Base-by-base conservation (phyloP, 2,888 invertebrate species). In the Sarcophaga caerulescens region DNA sequence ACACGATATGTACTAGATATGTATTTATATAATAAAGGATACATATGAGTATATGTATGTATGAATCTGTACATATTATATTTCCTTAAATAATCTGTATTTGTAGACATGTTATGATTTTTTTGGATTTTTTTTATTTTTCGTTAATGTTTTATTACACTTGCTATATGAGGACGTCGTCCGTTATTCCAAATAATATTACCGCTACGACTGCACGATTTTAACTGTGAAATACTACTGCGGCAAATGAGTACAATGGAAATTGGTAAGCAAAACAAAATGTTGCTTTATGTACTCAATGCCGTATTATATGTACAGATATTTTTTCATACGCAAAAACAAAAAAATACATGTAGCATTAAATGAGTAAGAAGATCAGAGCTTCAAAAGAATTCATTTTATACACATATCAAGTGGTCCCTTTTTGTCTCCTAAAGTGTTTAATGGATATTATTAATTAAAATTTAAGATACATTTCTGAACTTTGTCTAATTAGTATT, bases 181-280 rank as follows among this genome's bases (percentile, higher is more conserved):
- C 59, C 74, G 47, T 85, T 82, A 63, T 86, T 79, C 57, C n/a
- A 21, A 68, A 45, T 73, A 65, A 66, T 25, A 35, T 65, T 60
- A 76, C 76, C 80, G 85, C 63, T 21, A 60, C 63, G 65, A 81
- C 82, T 77, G 78, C 52, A 77, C 85, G 81, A 78, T 81, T 71
- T 81, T 84, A 84, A 81, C 78, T 81, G 75, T 81, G 25, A 86
- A 84, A 78, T 76, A 70, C 84, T 78, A 86, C 85, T 85, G 78
- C 70, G 75, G 78, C 45, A 62, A 59, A 45, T 17, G 68, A 82
- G 45, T 74, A 44, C 75, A 45, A 78, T 74, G 74, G 63, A 77
- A 85, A 63, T 73, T 66, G 73, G 45, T 77, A 77, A 80, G 65
- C 35, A 75, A 70, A 80, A 85, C 79, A 66, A 68, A 79, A 79